Evolutionary conservation across 35 echinoderm and acorn worm genomes (phyloP), one percentile per base, ranked within the genome.

Genomic region (Patiria miniata): DNA sequence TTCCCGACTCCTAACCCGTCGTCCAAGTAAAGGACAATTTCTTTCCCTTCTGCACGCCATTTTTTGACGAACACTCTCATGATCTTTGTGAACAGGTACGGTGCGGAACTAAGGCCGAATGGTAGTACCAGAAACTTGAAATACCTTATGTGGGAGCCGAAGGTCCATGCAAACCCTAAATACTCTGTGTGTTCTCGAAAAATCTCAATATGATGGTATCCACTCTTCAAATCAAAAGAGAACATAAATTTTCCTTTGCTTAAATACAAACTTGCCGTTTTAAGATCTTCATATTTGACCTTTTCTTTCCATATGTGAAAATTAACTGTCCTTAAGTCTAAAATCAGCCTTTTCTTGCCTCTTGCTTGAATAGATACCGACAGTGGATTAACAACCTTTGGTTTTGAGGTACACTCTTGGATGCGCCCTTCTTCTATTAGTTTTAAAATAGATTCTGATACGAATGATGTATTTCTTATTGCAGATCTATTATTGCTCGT

Each of bases 201-300:
- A 32, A 79, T 87, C 8, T 87, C 86, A 52, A 87, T 30, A 28
- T 87, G 86, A 79, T 87, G 86, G 36, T 87, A 87, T 0, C 86
- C 86, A 16, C 34, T 44, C 57, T 87, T 87, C 1, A 87, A 33
- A 36, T 87, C 86, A 39, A 87, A 87, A 4, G 16, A 3, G 73
- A 79, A 78, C 39, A 87, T 22, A 58, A 26, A 79, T 5, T 44
- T 50, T 2, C 37, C 42, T 54, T 87, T 16, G 5, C 55, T 79
- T 40, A 87, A 47, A 78, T 78, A 52, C 16, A 7, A 10, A 30
- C 8, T 36, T 12, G 68, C 86, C 8, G 52, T 54, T 54, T 50
- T 42, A 16, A 51, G 37, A 36, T 79, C 77, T 34, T 78, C 86
- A 39, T 52, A 78, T 50, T 87, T 78, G 21, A 87, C 69, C n/a